These are phyloP conservation scores for Halichoeres trimaculatus DNA, from an alignment of 2,113 vertebrate species.

Conservation along the genomic window DNA sequence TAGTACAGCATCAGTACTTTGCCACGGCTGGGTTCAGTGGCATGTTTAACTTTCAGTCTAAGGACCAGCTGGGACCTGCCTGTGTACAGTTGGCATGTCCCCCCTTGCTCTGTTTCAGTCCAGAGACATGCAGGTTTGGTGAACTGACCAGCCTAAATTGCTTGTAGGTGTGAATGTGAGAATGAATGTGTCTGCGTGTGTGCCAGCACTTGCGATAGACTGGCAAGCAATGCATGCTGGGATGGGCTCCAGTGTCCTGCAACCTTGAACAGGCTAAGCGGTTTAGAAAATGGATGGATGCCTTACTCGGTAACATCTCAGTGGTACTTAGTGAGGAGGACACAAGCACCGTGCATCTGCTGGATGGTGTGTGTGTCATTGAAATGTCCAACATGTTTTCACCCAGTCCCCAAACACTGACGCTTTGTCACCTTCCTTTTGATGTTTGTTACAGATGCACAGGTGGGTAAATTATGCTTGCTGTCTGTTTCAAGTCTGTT, in stretches of 20 bases:
- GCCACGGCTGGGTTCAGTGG: background rate
- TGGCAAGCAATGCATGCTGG: constrained; percentile 42
- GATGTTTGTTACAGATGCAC: too few relatives aligned
- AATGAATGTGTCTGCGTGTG: constrained; percentile 14
- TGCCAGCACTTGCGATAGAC: constrained; percentile 39
- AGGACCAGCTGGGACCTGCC: constrained; percentile 13
- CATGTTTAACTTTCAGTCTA: background rate
- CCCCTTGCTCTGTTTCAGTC: constrained; percentile 6
- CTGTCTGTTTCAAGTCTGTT: too few relatives aligned
- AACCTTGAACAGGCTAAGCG: constrained; percentile 45
- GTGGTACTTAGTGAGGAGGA: constrained; percentile 27
- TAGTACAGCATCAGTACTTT: background rate
- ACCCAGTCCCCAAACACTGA: too few relatives aligned
- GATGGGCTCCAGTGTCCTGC: constrained; percentile 45
- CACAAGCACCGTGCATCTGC: constrained; percentile 1
- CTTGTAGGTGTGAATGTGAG: constrained; percentile 41
- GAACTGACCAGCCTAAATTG: constrained; percentile 10
- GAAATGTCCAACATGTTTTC: background rate
- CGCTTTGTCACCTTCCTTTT: too few relatives aligned
- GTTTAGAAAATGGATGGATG: constrained; percentile 46
- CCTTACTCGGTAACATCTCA: constrained; percentile 28
- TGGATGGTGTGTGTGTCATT: constrained; percentile 9
- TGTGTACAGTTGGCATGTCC: constrained; percentile 27
- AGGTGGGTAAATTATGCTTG: too few relatives aligned
- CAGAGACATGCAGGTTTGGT: constrained; percentile 26